Conservation (phyloP, 2,113 vertebrate genomes). For the Triplophysa tibetana region DNA sequence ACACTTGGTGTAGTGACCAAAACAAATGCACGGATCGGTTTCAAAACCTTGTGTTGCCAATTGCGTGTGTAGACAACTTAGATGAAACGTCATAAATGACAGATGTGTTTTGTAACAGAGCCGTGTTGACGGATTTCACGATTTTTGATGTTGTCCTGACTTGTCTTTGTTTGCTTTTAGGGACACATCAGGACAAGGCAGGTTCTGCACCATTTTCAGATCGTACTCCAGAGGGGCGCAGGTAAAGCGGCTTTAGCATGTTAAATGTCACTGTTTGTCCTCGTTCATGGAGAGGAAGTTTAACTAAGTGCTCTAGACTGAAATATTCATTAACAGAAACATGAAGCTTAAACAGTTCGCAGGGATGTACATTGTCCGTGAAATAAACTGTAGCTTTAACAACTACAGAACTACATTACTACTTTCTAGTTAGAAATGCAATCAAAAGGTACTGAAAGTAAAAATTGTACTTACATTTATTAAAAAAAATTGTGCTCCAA, state of each 20-base stretch:
- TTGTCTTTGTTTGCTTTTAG: constrained; percentile 70
- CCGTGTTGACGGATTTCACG: background rate
- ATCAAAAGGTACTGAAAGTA: too few relatives aligned
- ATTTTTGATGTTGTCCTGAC: constrained; percentile 21
- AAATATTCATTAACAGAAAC: background rate
- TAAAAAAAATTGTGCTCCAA: too few relatives aligned
- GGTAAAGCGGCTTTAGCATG: constrained; percentile 72
- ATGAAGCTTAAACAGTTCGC: background rate
- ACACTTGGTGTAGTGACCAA: background rate
- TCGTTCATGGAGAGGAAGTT: background rate
- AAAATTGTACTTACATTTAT: too few relatives aligned
- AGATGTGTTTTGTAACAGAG: background rate
- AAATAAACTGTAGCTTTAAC: too few relatives aligned
- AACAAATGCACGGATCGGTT: constrained; percentile 5
- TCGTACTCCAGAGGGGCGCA: constrained; percentile 97
- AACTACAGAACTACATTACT: too few relatives aligned
- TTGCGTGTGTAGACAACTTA: background rate
- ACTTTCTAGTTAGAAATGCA: too few relatives aligned
- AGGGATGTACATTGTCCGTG: too few relatives aligned
- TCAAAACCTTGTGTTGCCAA: background rate
- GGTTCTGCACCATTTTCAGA: constrained; percentile 98
- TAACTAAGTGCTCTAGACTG: background rate
- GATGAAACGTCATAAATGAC: constrained; percentile 12
- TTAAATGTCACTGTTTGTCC: background rate
- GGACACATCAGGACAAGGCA: constrained; percentile 97